Evolutionary conservation across 2,888 invertebrate species (phyloP), one percentile per base, ranked within the genome.

Genomic region (Bimastos eiseni): DNA sequence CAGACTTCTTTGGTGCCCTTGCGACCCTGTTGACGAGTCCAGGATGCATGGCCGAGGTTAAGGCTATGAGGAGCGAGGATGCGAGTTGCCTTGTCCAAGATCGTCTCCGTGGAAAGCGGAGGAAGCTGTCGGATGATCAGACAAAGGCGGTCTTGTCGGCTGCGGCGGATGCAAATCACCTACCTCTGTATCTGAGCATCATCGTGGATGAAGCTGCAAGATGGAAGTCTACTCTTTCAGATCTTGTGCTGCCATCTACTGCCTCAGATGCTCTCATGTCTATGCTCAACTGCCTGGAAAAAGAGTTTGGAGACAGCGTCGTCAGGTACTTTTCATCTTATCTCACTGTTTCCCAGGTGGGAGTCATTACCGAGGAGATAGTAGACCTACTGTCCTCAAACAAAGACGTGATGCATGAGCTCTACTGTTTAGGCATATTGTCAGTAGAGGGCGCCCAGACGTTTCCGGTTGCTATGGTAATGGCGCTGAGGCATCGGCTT

Each of bases 361-460:
- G 92, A 38, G 90, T 92, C 15, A 91, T 91, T 3, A 91, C 91
- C 83, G 86, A 91, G n/a, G 92, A 92, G 55, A 90, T 92, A 36
- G 34, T 91, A 6, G 91, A 91, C 34, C 90, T 92, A 33, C 88
- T 92, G 38, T 88, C 90, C 0, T 41, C 44, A 41, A 91, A 92
- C 38, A 49, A 89, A 30, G 92, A 92, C 13, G 91, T 92, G 33
- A 89, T 89, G 90, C 88, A 88, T 19, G 92, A 92, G 37, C 89
- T 91, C 17, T 15, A 36, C 24, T 21, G 30, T 15, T 19, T 90
- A 13, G 70, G 36, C 4, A n/a, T 36, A 34, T 33, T 44, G 49
- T 41, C 37, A 4, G 17, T n/a, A 38, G 38, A 84, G 21, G 55
- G 83, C 24, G 88, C 90, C 8, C 33, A 34, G 30, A 38, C 24